These are phyloP conservation scores for Abrostola tripartita DNA, from an alignment of 2,888 invertebrate genomes.

Conservation along the genomic window DNA sequence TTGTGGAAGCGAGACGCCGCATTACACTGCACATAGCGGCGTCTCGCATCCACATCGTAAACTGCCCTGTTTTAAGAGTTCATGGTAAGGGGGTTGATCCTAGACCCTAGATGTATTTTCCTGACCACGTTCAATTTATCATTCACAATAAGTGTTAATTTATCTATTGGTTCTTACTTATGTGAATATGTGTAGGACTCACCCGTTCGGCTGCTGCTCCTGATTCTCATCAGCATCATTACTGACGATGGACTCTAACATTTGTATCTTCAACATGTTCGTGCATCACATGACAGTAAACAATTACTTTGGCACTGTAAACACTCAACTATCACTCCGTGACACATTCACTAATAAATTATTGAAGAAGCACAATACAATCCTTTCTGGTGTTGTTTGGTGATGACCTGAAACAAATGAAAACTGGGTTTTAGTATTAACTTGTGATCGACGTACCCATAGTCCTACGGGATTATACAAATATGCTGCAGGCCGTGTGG, in stretches of 20 bases:
- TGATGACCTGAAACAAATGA: conserved; percentile 65
- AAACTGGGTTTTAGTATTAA: background rate
- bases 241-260: conserved; percentile 92
- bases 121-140: too few relatives aligned
- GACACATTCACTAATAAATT: conserved; percentile 34
- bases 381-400: conserved; percentile 40
- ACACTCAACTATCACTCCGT: conserved; percentile 45
- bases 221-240: conserved; percentile 87
- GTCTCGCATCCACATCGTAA: too few relatives aligned
- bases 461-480: too few relatives aligned
- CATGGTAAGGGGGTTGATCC: too few relatives aligned
- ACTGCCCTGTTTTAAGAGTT: too few relatives aligned
- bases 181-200: conserved; percentile 49
- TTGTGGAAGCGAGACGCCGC: too few relatives aligned
- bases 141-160: too few relatives aligned
- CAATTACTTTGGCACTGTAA: conserved; percentile 56
- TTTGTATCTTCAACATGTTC: conserved; percentile 92
- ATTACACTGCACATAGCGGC: too few relatives aligned
- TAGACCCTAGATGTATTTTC: too few relatives aligned
- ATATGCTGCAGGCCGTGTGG: too few relatives aligned
- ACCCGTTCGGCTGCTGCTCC: conserved; percentile 82
- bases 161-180: background rate
- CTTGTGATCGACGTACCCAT: too few relatives aligned
- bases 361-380: conserved; percentile 19
- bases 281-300: conserved; percentile 81